Evolutionary conservation across 1,140 invertebrate species (phyloP).

Genomic region (Akabosia matsudoensis): DNA sequence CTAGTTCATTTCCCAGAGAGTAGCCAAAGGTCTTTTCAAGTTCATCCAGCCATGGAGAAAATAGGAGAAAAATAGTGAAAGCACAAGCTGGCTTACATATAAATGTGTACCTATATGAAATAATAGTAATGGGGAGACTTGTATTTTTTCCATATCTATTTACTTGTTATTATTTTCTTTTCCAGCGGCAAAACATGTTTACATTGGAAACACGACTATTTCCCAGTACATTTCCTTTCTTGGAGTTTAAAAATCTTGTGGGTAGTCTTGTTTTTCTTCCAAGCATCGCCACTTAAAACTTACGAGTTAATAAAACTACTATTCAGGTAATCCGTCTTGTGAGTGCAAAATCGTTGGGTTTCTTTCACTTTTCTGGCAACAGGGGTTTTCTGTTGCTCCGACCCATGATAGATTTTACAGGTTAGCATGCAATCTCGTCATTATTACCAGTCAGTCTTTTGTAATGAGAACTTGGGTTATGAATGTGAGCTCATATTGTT

Average conservation of each 20-base stretch:
- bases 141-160: too few species aligned
- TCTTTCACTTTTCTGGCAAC: background rate
- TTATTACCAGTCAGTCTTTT: constrained; percentile 8
- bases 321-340: background rate
- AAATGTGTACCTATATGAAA: background rate
- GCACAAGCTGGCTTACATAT: background rate
- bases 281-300: too few species aligned
- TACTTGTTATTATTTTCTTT: too few species aligned
- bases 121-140: background rate
- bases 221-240: too few species aligned
- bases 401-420: background rate
- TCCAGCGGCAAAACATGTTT: too few species aligned
- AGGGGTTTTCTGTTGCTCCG: too few species aligned
- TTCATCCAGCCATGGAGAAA: background rate
- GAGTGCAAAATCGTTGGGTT: background rate
- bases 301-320: too few species aligned
- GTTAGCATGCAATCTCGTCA: constrained; percentile 17
- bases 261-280: too few species aligned
- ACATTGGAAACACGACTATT: too few species aligned
- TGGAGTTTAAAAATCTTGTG: too few species aligned
- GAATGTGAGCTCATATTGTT: background rate
- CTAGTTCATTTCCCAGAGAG: background rate
- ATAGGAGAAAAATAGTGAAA: background rate
- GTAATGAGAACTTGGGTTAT: constrained; percentile 19
- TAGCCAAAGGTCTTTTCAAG: background rate